These are phyloP conservation scores for Elegia similella DNA, from an alignment of 2,888 invertebrate genomes.

Conservation along the genomic window DNA sequence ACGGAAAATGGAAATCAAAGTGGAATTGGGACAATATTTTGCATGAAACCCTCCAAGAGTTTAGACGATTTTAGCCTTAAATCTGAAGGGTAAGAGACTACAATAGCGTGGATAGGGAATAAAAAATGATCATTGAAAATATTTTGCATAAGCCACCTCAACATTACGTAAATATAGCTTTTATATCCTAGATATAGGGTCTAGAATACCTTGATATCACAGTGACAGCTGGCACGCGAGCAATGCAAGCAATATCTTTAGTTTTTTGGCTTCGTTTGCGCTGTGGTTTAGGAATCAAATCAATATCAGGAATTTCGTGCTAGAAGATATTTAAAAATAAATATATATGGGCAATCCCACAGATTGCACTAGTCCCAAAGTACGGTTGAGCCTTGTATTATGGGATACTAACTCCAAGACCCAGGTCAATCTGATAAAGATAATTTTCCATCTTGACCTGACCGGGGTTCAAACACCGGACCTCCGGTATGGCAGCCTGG, in stretches of 20 bases:
- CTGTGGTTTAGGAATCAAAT: constrained; percentile 19
- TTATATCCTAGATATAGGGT: neutral
- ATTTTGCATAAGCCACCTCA: neutral
- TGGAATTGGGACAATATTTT: constrained; percentile 46
- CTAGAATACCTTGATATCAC: neutral
- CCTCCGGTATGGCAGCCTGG: too few species aligned
- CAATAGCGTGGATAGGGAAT: neutral
- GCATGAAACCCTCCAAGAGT: constrained; percentile 17
- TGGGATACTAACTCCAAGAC: too few species aligned
- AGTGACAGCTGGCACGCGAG: constrained; percentile 20
- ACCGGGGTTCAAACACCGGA: too few species aligned
- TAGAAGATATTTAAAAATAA: neutral
- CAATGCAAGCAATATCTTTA: constrained; percentile 18
- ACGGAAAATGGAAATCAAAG: constrained; percentile 59
- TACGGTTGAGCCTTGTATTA: too few species aligned
- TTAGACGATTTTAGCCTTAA: constrained; percentile 11
- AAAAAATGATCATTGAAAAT: neutral
- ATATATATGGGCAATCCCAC: too few species aligned
- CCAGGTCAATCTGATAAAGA: too few species aligned
- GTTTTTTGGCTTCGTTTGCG: constrained; percentile 16
- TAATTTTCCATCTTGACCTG: too few species aligned
- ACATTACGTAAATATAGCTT: neutral
- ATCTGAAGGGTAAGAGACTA: neutral
- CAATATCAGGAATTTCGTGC: constrained; percentile 6
- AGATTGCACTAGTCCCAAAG: too few species aligned